Evolutionary conservation across 2,888 invertebrate genomes (phyloP).

Genomic region (Thumatha senex): DNA sequence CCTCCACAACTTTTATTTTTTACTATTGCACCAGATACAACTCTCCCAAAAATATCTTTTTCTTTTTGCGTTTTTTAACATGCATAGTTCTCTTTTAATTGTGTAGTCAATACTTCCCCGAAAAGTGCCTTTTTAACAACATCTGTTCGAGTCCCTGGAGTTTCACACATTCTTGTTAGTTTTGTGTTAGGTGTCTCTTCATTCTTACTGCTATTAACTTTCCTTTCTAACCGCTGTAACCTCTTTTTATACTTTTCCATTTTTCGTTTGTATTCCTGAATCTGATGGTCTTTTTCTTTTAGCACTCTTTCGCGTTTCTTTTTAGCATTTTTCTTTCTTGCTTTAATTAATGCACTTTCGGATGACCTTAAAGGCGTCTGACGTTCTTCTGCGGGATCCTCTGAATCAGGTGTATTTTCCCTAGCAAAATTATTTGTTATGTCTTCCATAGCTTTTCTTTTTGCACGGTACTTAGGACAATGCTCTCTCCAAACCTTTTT

Average conservation of each 20-base stretch:
- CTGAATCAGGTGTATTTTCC: constrained; percentile 14
- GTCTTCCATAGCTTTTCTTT: constrained; percentile 23
- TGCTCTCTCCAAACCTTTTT: constrained; percentile 18
- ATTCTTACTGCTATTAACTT: constrained; percentile 7
- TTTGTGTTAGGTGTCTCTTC: no score
- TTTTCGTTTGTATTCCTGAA: constrained; percentile 15
- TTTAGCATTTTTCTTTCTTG: constrained; percentile 12
- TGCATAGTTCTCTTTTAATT: no score
- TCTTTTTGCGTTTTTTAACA: no score
- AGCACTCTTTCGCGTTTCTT: constrained; percentile 10
- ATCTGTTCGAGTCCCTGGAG: no score
- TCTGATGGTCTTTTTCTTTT: constrained; percentile 13
- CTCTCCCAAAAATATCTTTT: no score
- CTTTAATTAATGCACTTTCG: not conserved
- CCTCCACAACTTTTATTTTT: no score
- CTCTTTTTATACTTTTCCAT: constrained; percentile 17
- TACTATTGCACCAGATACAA: no score
- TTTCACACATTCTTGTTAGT: no score
- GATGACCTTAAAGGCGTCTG: constrained; percentile 4
- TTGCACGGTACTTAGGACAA: constrained; percentile 7
- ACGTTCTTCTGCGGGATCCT: not conserved
- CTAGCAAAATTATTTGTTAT: constrained; percentile 19
- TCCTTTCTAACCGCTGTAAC: constrained; percentile 17
- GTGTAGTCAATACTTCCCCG: no score
- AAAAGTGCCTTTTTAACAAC: no score